Conservation (phyloP, 2,113 vertebrate genomes). For the Cyprinodon tularosa region DNA sequence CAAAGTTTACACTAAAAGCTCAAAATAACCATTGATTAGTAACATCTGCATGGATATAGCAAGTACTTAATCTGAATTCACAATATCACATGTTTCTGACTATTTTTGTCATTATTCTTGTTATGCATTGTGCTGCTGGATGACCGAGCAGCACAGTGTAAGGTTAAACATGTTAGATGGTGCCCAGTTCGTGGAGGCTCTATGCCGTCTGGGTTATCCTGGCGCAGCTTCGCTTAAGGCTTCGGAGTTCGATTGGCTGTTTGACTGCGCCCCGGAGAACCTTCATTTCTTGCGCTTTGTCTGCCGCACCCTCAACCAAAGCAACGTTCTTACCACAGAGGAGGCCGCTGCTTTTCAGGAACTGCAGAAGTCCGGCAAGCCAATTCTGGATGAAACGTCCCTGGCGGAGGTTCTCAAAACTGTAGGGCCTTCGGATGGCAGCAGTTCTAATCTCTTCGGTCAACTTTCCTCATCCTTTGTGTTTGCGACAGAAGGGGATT, state of each 20-base stretch:
- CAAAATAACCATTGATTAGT: neutral
- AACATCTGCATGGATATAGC: neutral
- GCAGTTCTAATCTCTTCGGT: slow-evolving; percentile 19
- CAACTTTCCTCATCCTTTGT: slow-evolving; percentile 26
- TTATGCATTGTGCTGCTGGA: slow-evolving; percentile 15
- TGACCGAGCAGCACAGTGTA: slow-evolving; percentile 8
- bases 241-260: slow-evolving; percentile 95
- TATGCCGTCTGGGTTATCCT: slow-evolving; percentile 86
- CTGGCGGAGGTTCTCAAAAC: slow-evolving; percentile 86
- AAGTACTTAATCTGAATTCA: neutral
- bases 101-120: slow-evolving; percentile 9
- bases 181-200: slow-evolving; percentile 86
- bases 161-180: slow-evolving; percentile 77
- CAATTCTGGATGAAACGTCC: slow-evolving; percentile 83
- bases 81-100: neutral
- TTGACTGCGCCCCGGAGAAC: slow-evolving; percentile 84
- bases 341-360: slow-evolving; percentile 80
- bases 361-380: slow-evolving; percentile 79
- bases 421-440: slow-evolving; percentile 60
- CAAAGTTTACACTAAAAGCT: neutral
- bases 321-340: slow-evolving; percentile 79
- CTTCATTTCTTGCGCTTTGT: slow-evolving; percentile 87
- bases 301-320: slow-evolving; percentile 82
- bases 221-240: slow-evolving; percentile 80
- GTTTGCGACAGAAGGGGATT: slow-evolving; percentile 75